Conservation (phyloP, 37 sponge, comb jelly and placozoan species). For the Cliona cf. orientalis region DNA sequence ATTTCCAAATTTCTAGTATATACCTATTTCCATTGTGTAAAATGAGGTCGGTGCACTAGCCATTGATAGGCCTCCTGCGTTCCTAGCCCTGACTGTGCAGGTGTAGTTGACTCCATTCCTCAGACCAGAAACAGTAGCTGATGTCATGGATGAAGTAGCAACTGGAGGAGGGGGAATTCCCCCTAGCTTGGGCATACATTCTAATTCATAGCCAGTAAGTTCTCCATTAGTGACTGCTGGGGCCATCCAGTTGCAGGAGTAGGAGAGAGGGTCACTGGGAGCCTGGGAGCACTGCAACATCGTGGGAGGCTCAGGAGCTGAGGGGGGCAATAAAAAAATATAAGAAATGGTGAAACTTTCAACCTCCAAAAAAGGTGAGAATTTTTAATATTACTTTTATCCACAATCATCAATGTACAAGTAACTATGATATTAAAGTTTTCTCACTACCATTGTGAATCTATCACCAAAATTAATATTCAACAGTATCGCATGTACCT, state of each 20-base stretch:
- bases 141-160: neutral
- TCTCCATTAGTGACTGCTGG: neutral
- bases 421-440: too few relatives aligned
- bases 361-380: too few relatives aligned
- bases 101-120: neutral
- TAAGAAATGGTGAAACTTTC: too few relatives aligned
- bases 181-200: neutral
- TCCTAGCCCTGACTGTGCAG: conserved; percentile 20
- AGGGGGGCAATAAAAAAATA: neutral
- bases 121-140: neutral
- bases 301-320: conserved; percentile 18
- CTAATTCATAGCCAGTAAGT: neutral
- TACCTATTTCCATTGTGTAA: too few relatives aligned
- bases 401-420: too few relatives aligned
- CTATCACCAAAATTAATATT: too few relatives aligned
- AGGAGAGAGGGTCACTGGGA: neutral
- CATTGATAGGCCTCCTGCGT: conserved; percentile 7
- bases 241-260: conserved; percentile 14
- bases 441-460: too few relatives aligned
- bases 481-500: too few relatives aligned
- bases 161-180: neutral
- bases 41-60: too few relatives aligned
- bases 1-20: too few relatives aligned
- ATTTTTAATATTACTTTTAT: too few relatives aligned
- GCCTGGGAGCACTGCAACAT: neutral